Evolutionary conservation across 2,797 vertebrate genomes (phyloP), one percentile per base, ranked within the genome.

Genomic region (Propithecus deckenii): DNA sequence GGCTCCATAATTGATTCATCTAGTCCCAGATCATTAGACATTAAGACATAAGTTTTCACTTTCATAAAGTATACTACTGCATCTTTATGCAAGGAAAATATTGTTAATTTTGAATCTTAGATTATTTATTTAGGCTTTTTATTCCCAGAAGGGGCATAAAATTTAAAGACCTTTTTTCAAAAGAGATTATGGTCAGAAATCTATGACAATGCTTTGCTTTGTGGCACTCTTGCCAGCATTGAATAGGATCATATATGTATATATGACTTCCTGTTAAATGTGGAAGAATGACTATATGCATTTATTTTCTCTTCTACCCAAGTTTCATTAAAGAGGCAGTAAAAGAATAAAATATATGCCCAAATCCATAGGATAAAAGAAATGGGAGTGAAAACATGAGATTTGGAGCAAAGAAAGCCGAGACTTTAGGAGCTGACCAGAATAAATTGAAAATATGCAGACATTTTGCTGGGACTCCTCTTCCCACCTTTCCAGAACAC

Each of bases 31-130:
- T 89, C 10, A 75, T 79, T 57, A 67, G 78, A 69, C 32, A 81
- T 85, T 91, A 67, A 91, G 30, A 28, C 50, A 10, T 67, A 92
- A 59, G n/a, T 74, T 89, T 96, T 93, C 59, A 76, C 23, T 75
- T 52, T 93, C 35, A 71, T 86, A 61, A 93, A 69, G 28, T 69
- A 95, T 63, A 35, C 17, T 59, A 79, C 11, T 85, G 28, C 85
- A 41, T 61, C 20, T 74, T 87, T 88, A 28, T 61, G 9, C 32
- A 69, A 79, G 50, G n/a, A 72, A 74, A 78, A 57, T 43, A 84
- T 63, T 74, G 43, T 93, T 20, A 89, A 67, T 79, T 86, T 95
- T 89, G 43, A 76, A 93, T 76, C 86, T 90, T 78, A 59, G 35
- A 55, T 52, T 17, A 43, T 84, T 48, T 57, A 43, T 87, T 57